These are phyloP conservation scores for Fragum sueziense DNA, from an alignment of 2,888 invertebrate genomes.

Conservation along the genomic window DNA sequence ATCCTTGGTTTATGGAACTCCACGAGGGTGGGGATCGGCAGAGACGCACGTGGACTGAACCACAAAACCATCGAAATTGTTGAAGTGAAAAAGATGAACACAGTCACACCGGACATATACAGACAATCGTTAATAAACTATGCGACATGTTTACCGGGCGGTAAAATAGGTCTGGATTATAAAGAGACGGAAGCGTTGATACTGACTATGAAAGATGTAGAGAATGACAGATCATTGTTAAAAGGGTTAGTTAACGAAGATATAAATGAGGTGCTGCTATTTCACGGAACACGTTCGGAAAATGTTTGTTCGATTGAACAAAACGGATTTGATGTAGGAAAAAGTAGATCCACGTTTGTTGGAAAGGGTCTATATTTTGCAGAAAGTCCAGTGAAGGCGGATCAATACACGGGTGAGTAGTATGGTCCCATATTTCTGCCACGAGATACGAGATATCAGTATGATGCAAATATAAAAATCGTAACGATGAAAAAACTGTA, in stretches of 20 bases:
- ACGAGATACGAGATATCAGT: too few species aligned
- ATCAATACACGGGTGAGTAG: slow-evolving; percentile 15
- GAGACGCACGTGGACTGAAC: not conserved
- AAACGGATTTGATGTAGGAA: slow-evolving; percentile 4
- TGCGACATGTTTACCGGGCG: not conserved
- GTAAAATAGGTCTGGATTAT: not conserved
- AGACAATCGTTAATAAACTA: not conserved
- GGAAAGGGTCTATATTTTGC: slow-evolving; percentile 18
- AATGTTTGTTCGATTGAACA: not conserved
- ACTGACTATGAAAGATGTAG: not conserved
- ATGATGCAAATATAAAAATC: too few species aligned
- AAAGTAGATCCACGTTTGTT: not conserved
- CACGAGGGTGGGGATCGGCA: not conserved
- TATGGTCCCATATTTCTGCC: too few species aligned
- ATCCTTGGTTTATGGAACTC: not conserved
- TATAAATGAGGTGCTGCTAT: slow-evolving; percentile 1
- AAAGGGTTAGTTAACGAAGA: not conserved
- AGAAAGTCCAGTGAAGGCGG: slow-evolving; percentile 15
- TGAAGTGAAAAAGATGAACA: not conserved
- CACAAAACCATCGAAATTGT: not conserved
- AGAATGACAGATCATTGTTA: too few species aligned
- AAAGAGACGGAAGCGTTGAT: too few species aligned
- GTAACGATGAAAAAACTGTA: too few species aligned
- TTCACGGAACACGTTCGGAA: not conserved
- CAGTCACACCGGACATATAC: not conserved